Percentiles rank a stretch among this genome's conserved stretches.
Evolutionary conservation across 30 jellyfish, hydroid and myxozoan genomes (phyloP).

Genomic region (Turritopsis rubra): DNA sequence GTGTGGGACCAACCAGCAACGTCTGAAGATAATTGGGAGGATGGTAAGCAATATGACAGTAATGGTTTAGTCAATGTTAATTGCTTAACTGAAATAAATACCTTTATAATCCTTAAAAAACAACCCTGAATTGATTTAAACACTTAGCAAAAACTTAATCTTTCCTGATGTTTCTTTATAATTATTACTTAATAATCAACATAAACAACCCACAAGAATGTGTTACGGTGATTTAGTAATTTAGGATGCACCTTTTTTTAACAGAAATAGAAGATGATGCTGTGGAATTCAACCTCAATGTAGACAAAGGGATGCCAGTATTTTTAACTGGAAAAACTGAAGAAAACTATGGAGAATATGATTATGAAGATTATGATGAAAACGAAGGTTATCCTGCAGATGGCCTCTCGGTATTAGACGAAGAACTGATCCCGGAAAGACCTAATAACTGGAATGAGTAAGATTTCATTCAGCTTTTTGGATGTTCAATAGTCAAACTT

Average conservation of each 20-base stretch:
- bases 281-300: conserved; percentile 8
- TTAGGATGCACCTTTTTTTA: background rate
- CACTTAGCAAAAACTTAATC: background rate
- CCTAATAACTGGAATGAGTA: conserved; percentile 85
- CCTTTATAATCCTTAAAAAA: background rate
- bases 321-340: background rate
- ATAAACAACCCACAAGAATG: background rate
- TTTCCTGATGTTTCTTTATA: background rate
- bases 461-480: background rate
- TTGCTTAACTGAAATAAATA: background rate
- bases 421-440: conserved; percentile 52
- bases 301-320: conserved; percentile 29
- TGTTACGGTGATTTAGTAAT: background rate
- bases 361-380: background rate
- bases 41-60: background rate
- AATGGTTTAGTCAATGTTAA: too few relatives aligned
- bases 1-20: conserved; percentile 11
- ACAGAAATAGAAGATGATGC: conserved; percentile 28
- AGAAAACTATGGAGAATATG: background rate
- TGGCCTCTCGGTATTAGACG: conserved; percentile 16
- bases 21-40: conserved; percentile 30
- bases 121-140: background rate
- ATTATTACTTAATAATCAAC: background rate
- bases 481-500: too few relatives aligned
- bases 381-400: background rate